These are phyloP conservation scores for Semaprochilodus insignis DNA, from an alignment of 2,797 vertebrate genomes.

Conservation along the genomic window DNA sequence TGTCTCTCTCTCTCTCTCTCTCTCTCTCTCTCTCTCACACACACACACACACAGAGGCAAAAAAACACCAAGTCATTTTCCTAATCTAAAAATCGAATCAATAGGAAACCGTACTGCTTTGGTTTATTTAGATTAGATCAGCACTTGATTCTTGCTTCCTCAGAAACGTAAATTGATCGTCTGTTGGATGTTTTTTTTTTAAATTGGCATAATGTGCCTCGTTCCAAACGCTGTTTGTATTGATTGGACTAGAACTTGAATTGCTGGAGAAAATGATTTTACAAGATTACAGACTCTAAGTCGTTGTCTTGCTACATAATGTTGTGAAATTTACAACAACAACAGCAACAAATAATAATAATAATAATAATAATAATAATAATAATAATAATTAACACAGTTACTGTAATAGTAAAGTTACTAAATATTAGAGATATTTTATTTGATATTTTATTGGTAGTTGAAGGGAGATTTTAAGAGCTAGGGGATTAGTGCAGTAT, in stretches of 20 bases:
- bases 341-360: neutral
- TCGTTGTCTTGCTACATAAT: conserved; percentile 40
- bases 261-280: conserved; percentile 69
- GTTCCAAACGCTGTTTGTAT: conserved; percentile 85
- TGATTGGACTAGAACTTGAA: conserved; percentile 80
- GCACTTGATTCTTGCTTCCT: conserved; percentile 77
- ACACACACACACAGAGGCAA: conserved; percentile 32
- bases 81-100: conserved; percentile 78
- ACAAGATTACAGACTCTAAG: conserved; percentile 64
- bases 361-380: conserved; percentile 15
- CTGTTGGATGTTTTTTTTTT: conserved; percentile 75
- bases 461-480: neutral
- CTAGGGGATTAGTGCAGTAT: neutral
- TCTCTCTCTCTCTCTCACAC: neutral
- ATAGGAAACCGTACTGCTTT: conserved; percentile 80
- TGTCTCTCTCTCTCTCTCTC: neutral
- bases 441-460: neutral
- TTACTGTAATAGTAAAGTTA: neutral
- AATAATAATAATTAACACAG: neutral
- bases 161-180: conserved; percentile 83
- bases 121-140: conserved; percentile 82
- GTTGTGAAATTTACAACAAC: conserved; percentile 9
- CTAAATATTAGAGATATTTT: neutral
- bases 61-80: conserved; percentile 70
- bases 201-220: conserved; percentile 80